Evolutionary conservation across 2,113 vertebrate genomes (phyloP).

Genomic region (Rhinoptilus africanus): DNA sequence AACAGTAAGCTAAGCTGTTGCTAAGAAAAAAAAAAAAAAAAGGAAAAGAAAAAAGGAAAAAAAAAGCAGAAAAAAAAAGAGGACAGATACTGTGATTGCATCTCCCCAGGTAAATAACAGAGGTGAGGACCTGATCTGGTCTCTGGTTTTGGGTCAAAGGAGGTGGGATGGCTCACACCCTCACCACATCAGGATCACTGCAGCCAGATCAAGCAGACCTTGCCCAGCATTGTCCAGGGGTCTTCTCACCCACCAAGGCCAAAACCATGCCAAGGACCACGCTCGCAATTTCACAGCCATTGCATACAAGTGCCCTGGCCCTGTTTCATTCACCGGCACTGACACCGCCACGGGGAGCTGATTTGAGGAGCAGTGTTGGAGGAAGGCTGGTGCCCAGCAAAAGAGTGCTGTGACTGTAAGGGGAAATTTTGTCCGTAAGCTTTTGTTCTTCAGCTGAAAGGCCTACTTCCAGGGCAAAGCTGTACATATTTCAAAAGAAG

Average conservation of each 20-base stretch:
- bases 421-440: neutral
- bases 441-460: neutral
- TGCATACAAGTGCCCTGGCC: neutral
- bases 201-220: neutral
- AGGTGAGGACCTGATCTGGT: neutral
- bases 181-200: neutral
- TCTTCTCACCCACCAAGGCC: accelerated
- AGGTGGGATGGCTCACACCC: neutral
- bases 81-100: neutral
- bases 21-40: neutral
- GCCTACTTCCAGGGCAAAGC: neutral
- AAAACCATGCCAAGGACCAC: neutral
- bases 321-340: neutral
- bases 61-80: too few species aligned
- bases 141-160: neutral
- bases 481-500: constrained; percentile 4
- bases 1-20: neutral
- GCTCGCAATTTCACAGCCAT: neutral
- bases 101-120: neutral
- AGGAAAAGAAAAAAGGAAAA: accelerated
- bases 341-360: neutral
- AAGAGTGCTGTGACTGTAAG: neutral
- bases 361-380: neutral
- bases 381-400: neutral
- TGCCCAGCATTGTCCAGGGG: neutral